Conservation (phyloP, 1,140 invertebrate species). For the Armadillidium nasatum region DNA sequence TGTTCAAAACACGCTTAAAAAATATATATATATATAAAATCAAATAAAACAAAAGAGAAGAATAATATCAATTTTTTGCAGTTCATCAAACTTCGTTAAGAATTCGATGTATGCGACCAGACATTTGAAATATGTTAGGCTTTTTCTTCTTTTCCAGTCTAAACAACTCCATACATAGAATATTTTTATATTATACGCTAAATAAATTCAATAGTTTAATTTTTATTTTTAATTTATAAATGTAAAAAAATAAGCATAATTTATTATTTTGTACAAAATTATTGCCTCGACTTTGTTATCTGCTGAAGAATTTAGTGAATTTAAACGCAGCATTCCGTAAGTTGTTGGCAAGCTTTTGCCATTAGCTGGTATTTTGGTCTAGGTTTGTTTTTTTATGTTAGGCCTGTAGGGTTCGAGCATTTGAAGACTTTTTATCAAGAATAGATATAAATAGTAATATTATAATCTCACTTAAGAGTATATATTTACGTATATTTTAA, state of each 20-base stretch:
- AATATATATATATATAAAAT: too few relatives aligned
- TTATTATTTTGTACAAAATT: too few relatives aligned
- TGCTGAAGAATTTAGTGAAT: not conserved
- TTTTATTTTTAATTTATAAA: not conserved
- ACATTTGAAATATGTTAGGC: not conserved
- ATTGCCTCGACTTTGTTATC: not conserved
- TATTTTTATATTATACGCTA: not conserved
- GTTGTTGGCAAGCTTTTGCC: not conserved
- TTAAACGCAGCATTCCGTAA: not conserved
- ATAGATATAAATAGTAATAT: not conserved
- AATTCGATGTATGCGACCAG: not conserved
- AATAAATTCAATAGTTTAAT: not conserved
- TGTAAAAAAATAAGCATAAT: too few relatives aligned
- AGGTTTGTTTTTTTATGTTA: not conserved
- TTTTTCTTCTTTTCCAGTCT: not conserved
- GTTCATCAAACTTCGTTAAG: not conserved
- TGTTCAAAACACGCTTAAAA: too few relatives aligned
- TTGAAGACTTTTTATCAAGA: not conserved
- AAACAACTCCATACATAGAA: not conserved
- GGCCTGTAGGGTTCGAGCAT: not conserved
- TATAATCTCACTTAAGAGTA: not conserved
- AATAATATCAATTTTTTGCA: not conserved
- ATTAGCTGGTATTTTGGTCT: not conserved
- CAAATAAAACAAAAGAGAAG: too few relatives aligned
- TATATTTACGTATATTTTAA: not conserved